Percentiles rank a stretch among this genome's conserved stretches.
These are phyloP conservation scores for Geococcyx californianus DNA, from an alignment of 2,113 vertebrate genomes.

Conservation along the genomic window DNA sequence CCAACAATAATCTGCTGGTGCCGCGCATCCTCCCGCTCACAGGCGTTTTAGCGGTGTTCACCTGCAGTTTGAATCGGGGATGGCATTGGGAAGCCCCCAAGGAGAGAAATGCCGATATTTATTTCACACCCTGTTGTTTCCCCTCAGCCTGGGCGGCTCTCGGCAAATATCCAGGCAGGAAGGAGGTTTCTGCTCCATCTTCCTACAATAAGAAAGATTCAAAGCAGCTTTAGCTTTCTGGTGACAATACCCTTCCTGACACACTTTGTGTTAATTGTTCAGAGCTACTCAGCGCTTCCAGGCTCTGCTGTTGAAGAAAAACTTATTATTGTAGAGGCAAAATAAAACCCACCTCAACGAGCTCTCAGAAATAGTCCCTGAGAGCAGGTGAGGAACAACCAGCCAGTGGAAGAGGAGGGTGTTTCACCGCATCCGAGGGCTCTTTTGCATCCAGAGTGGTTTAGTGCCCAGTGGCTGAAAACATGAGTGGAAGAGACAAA, in stretches of 20 bases:
- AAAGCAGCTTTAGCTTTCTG: not conserved
- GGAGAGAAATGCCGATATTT: not conserved
- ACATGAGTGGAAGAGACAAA: not conserved
- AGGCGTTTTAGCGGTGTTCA: not conserved
- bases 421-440: not conserved
- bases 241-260: not conserved
- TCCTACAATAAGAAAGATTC: not conserved
- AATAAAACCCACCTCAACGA: not conserved
- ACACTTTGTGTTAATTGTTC: fast-evolving
- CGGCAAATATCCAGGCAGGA: not conserved
- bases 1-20: fast-evolving
- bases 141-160: not conserved
- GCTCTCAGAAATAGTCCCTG: not conserved
- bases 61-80: not conserved
- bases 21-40: not conserved
- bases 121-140: not conserved
- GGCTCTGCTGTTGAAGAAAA: not conserved
- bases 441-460: not conserved
- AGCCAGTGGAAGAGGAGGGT: not conserved
- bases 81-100: not conserved
- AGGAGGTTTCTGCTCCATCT: not conserved
- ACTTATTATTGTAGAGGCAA: not conserved
- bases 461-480: not conserved
- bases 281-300: not conserved
- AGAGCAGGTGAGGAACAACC: not conserved